phyloP scores from a whole-genome alignment of 2,888 invertebrate genomes.

The Stenolophus ochropezus region DNA sequence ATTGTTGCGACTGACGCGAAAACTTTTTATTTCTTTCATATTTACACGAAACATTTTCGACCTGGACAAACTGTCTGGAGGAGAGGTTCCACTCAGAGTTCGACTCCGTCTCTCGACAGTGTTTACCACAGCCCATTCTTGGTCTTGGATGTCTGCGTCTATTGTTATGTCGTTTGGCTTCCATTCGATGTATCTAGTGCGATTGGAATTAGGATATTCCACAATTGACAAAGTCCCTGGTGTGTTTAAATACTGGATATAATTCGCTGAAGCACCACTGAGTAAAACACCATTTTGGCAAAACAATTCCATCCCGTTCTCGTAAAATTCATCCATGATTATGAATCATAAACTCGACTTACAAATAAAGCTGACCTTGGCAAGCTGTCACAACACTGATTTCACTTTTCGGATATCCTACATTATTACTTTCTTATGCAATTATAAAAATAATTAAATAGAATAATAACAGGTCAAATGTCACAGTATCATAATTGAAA shows the following conservation, averaged over 20 bases:
- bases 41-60: slow-evolving; percentile 76
- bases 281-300: slow-evolving; percentile 88
- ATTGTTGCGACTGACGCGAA: slow-evolving; percentile 76
- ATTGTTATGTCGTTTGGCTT: slow-evolving; percentile 86
- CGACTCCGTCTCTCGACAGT: slow-evolving; percentile 81
- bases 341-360: slow-evolving; percentile 24
- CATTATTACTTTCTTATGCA: background rate
- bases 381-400: slow-evolving; percentile 46
- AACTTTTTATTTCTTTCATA: slow-evolving; percentile 80
- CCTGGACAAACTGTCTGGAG: slow-evolving; percentile 72
- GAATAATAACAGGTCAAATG: slow-evolving; percentile 41
- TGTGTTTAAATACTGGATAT: slow-evolving; percentile 79
- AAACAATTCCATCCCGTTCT: slow-evolving; percentile 78
- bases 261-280: slow-evolving; percentile 79
- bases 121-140: slow-evolving; percentile 90
- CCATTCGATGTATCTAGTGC: slow-evolving; percentile 82
- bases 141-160: slow-evolving; percentile 85
- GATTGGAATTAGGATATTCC: slow-evolving; percentile 75
- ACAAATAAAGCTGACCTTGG: slow-evolving; percentile 35
- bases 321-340: slow-evolving; percentile 67
- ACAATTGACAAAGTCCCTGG: slow-evolving; percentile 83
- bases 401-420: slow-evolving; percentile 49
- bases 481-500: slow-evolving; percentile 8
- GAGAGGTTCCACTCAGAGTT: slow-evolving; percentile 76
- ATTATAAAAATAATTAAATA: slow-evolving; percentile 38